A percentile compares a stretch with the other conserved stretches of the same genome.
These are phyloP conservation scores for Rissa tridactyla DNA, from an alignment of 2,113 vertebrate species.

Conservation along the genomic window DNA sequence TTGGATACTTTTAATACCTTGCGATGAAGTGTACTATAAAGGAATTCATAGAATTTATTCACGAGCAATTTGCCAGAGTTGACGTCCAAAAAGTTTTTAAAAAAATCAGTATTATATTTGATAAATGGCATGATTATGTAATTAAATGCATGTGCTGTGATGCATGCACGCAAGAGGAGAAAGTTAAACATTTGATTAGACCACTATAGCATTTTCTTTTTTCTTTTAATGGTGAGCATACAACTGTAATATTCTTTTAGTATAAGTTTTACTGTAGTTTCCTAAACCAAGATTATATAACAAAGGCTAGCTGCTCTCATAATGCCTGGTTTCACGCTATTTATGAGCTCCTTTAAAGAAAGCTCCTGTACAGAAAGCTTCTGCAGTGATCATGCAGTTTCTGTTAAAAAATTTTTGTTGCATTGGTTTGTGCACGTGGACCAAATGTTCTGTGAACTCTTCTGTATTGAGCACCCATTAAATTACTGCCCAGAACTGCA, in stretches of 20 bases:
- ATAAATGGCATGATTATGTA: background rate
- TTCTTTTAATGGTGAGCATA: background rate
- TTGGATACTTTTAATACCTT: background rate
- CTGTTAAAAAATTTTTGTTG: background rate
- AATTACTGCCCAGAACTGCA: background rate
- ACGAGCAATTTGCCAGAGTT: background rate
- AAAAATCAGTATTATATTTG: background rate
- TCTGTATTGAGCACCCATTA: background rate
- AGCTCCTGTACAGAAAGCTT: background rate
- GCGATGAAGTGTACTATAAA: background rate
- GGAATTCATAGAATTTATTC: background rate
- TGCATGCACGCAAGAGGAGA: background rate
- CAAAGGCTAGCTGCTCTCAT: background rate
- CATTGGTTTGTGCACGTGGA: background rate
- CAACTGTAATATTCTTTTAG: background rate
- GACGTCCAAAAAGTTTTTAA: background rate
- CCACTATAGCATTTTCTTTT: background rate
- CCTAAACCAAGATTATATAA: background rate
- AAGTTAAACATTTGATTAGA: slow-evolving; percentile 10
- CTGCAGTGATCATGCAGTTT: background rate
- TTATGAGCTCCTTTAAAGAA: background rate
- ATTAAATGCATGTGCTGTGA: background rate
- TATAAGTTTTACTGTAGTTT: background rate
- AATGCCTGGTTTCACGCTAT: background rate
- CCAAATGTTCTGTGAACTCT: background rate